Evolutionary conservation across 2,888 invertebrate species (phyloP), one percentile per base, ranked within the genome.

Genomic region (Trissoscelio sp.): DNA sequence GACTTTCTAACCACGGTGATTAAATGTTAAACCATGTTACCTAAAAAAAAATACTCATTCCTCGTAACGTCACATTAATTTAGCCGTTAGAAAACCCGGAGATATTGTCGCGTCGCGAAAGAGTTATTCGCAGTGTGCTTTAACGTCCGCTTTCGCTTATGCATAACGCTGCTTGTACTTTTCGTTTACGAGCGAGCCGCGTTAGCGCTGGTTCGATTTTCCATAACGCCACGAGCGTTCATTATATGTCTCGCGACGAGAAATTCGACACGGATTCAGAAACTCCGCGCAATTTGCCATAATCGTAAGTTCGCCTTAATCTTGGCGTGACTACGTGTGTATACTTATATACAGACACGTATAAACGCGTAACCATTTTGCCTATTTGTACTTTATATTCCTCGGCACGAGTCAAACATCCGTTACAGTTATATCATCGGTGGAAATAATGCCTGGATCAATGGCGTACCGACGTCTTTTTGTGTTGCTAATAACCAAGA

Each of bases 351-450:
- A 24, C 6, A 24, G 24, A 24, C 34, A 16, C 48, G 53, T 14
- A 34, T 20, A 31, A 20, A 22, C 39, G 20, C 28, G 28, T 24
- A 51, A 37, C 31, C 57, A 46, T 79, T 73, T 64, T 34, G 53
- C 51, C 48, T 60, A 53, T 81, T 75, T 42, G 66, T 58, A 64
- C 70, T 58, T 75, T 58, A 60, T 67, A 81, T 81, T 75, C 75
- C 46, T 34, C 70, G 60, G 53, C 75, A 72, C 64, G 66, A 75
- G 75, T 66, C 64, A 55, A 66, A 72, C 58, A 62, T 70, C 75
- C 80, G 80, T 62, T 64, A 57, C 16, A 70, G 74, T 80, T 74
- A 51, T 53, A 57, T 74, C 70, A 74, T 67, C 58, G 31, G 3
- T 34, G 31, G 16, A 62, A 31, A 74, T 69, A 67, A 79, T 66